A percentile compares a stretch with the other conserved stretches of the same genome.
Conservation (phyloP, 2,113 vertebrate genomes). For the Aegithalos caudatus region DNA sequence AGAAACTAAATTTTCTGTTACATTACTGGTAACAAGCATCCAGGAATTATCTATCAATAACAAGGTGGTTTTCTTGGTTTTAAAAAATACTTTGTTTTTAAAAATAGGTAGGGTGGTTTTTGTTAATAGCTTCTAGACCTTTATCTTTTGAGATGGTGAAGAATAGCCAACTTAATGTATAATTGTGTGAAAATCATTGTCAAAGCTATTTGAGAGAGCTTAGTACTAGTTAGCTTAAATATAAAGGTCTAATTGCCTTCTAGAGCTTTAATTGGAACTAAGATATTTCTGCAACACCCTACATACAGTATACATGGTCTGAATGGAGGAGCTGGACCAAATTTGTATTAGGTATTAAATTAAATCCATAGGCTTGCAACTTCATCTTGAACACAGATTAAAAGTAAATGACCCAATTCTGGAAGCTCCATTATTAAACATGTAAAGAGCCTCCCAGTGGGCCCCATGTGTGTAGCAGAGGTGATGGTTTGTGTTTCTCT, state of each 20-base stretch:
- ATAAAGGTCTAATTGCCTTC: neutral
- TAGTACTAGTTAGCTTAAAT: neutral
- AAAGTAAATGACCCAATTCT: neutral
- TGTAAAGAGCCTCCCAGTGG: neutral
- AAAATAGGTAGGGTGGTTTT: accelerated
- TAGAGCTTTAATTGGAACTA: neutral
- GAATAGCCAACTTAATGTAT: accelerated
- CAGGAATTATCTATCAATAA: neutral
- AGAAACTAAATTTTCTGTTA: neutral
- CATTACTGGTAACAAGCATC: neutral
- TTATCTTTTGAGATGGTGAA: neutral
- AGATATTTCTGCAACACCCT: neutral
- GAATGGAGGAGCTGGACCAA: neutral
- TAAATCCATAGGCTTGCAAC: neutral
- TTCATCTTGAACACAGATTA: neutral
- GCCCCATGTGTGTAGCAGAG: neutral
- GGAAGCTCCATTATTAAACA: neutral
- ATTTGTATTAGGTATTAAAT: neutral
- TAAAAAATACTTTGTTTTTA: neutral
- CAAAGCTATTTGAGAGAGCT: neutral
- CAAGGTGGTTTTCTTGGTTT: neutral
- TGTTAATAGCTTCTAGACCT: neutral
- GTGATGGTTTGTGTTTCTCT: conserved; percentile 11
- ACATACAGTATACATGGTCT: accelerated
- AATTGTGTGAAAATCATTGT: neutral